Percentiles rank a stretch among this genome's conserved stretches.
These are phyloP conservation scores for Acrocephalus scirpaceus DNA, from an alignment of 2,797 vertebrate genomes.

Conservation along the genomic window DNA sequence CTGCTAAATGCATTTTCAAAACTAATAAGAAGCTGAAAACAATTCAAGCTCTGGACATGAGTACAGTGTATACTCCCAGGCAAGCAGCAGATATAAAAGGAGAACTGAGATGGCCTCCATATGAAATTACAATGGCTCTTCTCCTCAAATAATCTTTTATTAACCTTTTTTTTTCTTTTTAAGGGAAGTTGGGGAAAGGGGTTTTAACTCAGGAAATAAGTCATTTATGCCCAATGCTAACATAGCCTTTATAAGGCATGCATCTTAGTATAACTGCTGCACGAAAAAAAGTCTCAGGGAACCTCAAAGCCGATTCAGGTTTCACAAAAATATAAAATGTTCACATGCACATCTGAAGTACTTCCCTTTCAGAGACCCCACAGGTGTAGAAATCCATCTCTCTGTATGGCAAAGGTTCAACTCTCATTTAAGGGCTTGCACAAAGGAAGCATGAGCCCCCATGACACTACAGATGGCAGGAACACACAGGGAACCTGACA, in stretches of 20 bases:
- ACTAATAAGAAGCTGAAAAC: conserved; percentile 44
- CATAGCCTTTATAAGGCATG: background rate
- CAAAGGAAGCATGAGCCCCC: background rate
- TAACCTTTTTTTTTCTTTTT: background rate
- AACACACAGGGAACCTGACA: rapidly evolving
- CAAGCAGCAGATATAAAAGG: background rate
- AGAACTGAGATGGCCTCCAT: conserved; percentile 1
- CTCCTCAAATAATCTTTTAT: background rate
- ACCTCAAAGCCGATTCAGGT: background rate
- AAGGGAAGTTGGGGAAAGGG: background rate
- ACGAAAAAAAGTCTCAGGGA: background rate
- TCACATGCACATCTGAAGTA: background rate
- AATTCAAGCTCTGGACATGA: background rate
- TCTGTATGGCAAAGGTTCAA: background rate
- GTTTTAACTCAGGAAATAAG: conserved; percentile 24
- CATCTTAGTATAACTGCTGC: background rate
- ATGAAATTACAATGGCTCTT: conserved; percentile 10
- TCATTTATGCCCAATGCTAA: background rate
- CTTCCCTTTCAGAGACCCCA: conserved; percentile 1
- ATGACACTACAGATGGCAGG: background rate
- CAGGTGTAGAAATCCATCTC: background rate
- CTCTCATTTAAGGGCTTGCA: background rate
- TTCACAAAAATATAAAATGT: conserved; percentile 2
- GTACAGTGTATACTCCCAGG: background rate
- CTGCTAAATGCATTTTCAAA: conserved; percentile 25